Base-by-base conservation (phyloP, 2,113 vertebrate genomes). In the Upupa epops region DNA sequence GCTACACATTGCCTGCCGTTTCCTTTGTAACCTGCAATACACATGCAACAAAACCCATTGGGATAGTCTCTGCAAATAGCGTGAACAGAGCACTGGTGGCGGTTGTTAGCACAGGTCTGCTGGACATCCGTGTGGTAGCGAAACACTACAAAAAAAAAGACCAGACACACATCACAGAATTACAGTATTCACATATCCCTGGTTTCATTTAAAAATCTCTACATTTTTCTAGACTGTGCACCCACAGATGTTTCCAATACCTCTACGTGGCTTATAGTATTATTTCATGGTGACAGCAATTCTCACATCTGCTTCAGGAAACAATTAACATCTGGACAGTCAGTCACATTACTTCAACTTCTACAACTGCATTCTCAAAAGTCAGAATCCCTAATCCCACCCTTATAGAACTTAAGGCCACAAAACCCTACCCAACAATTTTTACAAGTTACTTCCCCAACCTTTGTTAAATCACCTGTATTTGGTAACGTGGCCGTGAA, bases 1-100 rank as follows among this genome's bases (percentile, higher is more conserved):
- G 99, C 98, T 17, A 99, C 97, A 71, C 99, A 99, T 21, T 99
- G 98, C 56, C 98, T 98, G 85, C 99, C 99, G 13, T 98, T 99
- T 73, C 99, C 99, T 19, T 98, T 99, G 95, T 98, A 99, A 20
- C 99, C 99, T 17, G 98, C 97, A 66, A 97, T 97, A 51, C 99
- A 99, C 71, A 97, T 97, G 95, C 99, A 99, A 92, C 99, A 99
- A 96, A 98, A 99, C 54, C 99, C 99, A 0, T 94, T 97, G 36
- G 97, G 46, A 73, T 98, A 98, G 94, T 99, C 99, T 61, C 40
- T 97, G 97, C 99, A 99, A 73, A 98, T 96, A 1, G 98, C 98
- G 14, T 99, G 99, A 94, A 98, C 96, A 3, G 99, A 99, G 88
- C 99, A 99, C 90, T 98, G 98, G 82, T 98, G 98, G 32, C 97